phyloP scores from a whole-genome alignment of 2,888 invertebrate species.

The Saturnia japonica region DNA sequence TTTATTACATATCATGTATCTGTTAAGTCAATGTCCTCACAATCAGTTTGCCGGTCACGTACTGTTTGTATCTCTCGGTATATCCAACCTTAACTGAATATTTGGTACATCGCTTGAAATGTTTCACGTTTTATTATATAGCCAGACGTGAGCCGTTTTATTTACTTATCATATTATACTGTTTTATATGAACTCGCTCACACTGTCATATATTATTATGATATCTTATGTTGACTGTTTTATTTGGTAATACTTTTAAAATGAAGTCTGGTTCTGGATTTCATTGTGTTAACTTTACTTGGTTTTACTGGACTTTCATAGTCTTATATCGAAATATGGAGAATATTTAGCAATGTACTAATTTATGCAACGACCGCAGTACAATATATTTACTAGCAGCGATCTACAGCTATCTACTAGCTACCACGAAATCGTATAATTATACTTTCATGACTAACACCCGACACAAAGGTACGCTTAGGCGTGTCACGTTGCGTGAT shows the following conservation, averaged over 20 bases:
- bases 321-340: no score
- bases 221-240: background rate
- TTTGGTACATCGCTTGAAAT: constrained; percentile 60
- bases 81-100: constrained; percentile 64
- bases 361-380: no score
- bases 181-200: constrained; percentile 29
- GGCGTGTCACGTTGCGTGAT: no score
- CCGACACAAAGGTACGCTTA: no score
- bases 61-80: constrained; percentile 49
- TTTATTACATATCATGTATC: constrained; percentile 40
- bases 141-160: constrained; percentile 56
- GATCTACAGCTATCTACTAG: no score
- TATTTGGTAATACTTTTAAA: constrained; percentile 7
- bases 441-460: no score
- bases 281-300: background rate
- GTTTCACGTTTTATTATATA: constrained; percentile 63
- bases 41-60: constrained; percentile 55
- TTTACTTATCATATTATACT: constrained; percentile 52
- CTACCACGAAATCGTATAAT: no score
- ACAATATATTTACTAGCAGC: no score
- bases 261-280: background rate
- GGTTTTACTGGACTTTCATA: background rate
- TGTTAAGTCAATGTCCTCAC: constrained; percentile 46
- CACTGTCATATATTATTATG: background rate
- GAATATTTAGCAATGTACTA: no score